Percentiles rank a stretch among this genome's conserved stretches.
Evolutionary conservation across 2,113 vertebrate genomes (phyloP).

Genomic region (Nothobranchius furzeri): DNA sequence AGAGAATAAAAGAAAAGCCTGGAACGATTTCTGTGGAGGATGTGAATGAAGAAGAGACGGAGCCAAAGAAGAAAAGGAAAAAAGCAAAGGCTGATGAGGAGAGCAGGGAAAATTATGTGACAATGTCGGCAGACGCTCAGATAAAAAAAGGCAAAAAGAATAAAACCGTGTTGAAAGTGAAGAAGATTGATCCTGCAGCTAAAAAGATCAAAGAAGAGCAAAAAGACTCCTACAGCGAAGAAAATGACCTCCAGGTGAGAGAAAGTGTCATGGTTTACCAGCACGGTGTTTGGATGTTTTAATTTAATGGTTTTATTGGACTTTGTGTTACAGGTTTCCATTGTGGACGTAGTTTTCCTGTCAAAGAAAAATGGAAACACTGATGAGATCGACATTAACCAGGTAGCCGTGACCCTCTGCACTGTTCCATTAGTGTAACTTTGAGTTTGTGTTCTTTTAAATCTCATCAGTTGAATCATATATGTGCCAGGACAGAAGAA

Average conservation of each 20-base stretch:
- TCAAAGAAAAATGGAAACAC: conserved; percentile 66
- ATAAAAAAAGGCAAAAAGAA: conserved; percentile 36
- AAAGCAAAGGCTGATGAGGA: not conserved
- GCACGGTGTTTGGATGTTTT: not conserved
- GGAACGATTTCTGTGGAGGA: conserved; percentile 10
- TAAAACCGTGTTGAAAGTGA: not conserved
- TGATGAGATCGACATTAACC: conserved; percentile 67
- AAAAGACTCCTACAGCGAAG: not conserved
- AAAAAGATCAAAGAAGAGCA: conserved; percentile 39
- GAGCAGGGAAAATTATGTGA: not conserved
- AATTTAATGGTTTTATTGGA: not conserved
- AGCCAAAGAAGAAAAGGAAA: conserved; percentile 50
- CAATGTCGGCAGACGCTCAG: not conserved
- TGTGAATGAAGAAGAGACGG: conserved; percentile 2
- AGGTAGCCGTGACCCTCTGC: conserved; percentile 46
- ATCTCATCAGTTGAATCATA: not conserved
- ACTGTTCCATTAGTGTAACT: not conserved
- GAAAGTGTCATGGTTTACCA: not conserved
- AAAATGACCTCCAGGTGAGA: conserved; percentile 40
- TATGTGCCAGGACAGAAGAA: conserved; percentile 61
- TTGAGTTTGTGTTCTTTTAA: not conserved
- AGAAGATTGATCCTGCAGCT: not conserved
- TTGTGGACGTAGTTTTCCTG: conserved; percentile 57
- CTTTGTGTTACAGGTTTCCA: conserved; percentile 34
- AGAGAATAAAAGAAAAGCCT: conserved; percentile 14